Conservation (phyloP, 2,888 invertebrate species). For the Ypsolopha sequella region DNA sequence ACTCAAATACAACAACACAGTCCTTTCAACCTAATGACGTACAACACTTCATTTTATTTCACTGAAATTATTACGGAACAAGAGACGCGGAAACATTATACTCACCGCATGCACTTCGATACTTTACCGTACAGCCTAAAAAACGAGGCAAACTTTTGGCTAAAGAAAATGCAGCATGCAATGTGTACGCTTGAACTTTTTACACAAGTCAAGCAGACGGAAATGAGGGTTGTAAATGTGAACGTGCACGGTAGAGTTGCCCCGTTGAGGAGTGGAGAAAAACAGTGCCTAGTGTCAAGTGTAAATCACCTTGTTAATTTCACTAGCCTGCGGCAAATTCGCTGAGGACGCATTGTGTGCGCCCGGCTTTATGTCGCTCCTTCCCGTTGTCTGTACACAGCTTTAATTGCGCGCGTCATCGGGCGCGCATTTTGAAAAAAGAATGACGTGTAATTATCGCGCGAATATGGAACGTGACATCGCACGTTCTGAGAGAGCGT, state of each 20-base stretch:
- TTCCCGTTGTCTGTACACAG: slow-evolving; percentile 68
- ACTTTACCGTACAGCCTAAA: neutral
- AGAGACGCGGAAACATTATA: neutral
- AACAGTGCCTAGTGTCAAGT: slow-evolving; percentile 66
- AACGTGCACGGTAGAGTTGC: neutral
- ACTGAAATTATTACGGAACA: neutral
- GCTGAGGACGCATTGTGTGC: slow-evolving; percentile 68
- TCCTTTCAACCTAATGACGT: neutral
- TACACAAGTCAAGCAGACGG: neutral
- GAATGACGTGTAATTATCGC: slow-evolving; percentile 71
- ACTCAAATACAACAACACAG: neutral
- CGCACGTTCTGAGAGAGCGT: slow-evolving; percentile 62
- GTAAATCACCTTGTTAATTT: slow-evolving; percentile 73
- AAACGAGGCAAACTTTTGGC: neutral
- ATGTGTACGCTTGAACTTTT: neutral
- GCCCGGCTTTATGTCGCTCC: slow-evolving; percentile 66
- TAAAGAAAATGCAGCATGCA: neutral
- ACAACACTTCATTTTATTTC: neutral
- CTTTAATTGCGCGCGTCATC: slow-evolving; percentile 70
- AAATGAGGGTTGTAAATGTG: neutral
- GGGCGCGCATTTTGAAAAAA: slow-evolving; percentile 70
- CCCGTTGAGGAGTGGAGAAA: slow-evolving; percentile 6
- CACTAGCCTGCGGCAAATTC: slow-evolving; percentile 67
- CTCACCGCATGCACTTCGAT: neutral
- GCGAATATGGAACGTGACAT: slow-evolving; percentile 70